Evolutionary conservation across 2,113 vertebrate species (phyloP).

Genomic region (Seriola rivoliana): DNA sequence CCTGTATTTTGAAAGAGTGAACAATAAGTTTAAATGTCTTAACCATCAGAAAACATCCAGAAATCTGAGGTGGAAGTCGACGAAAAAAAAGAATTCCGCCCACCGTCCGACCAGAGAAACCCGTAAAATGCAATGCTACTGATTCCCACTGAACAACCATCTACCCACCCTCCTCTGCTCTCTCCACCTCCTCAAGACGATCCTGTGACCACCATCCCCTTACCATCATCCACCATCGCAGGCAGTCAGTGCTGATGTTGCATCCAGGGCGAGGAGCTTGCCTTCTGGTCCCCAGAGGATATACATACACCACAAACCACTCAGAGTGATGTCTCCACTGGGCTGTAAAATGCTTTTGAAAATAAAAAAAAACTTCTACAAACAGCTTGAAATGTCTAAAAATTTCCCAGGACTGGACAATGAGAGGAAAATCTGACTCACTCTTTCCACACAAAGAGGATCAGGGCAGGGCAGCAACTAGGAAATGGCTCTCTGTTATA

Average conservation of each 20-base stretch:
- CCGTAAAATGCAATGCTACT: slow-evolving; percentile 33
- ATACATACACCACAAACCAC: slow-evolving; percentile 36
- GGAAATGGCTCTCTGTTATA: slow-evolving; percentile 59
- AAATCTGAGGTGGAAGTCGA: not conserved
- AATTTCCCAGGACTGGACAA: slow-evolving; percentile 22
- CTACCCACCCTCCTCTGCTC: slow-evolving; percentile 36
- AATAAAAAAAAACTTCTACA: slow-evolving; percentile 8
- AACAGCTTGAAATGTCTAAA: not conserved
- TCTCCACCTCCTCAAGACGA: slow-evolving; percentile 69
- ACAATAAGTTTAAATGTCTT: slow-evolving; percentile 6
- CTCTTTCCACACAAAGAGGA: slow-evolving; percentile 44
- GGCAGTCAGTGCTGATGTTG: slow-evolving; percentile 18
- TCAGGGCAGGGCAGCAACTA: slow-evolving; percentile 47
- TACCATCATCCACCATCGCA: slow-evolving; percentile 47
- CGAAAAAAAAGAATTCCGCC: not conserved
- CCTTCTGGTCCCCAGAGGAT: slow-evolving; percentile 41
- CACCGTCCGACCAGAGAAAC: slow-evolving; percentile 40
- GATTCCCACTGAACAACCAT: slow-evolving; percentile 18
- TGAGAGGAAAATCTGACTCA: slow-evolving; percentile 21
- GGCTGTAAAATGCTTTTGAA: not conserved
- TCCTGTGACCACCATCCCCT: slow-evolving; percentile 50
- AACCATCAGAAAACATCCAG: slow-evolving; percentile 29
- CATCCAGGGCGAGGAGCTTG: slow-evolving; percentile 36
- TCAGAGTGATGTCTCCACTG: slow-evolving; percentile 8
- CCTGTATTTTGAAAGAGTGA: not conserved